Conservation (phyloP, 2,888 invertebrate species). For the Dynastes hyllus region DNA sequence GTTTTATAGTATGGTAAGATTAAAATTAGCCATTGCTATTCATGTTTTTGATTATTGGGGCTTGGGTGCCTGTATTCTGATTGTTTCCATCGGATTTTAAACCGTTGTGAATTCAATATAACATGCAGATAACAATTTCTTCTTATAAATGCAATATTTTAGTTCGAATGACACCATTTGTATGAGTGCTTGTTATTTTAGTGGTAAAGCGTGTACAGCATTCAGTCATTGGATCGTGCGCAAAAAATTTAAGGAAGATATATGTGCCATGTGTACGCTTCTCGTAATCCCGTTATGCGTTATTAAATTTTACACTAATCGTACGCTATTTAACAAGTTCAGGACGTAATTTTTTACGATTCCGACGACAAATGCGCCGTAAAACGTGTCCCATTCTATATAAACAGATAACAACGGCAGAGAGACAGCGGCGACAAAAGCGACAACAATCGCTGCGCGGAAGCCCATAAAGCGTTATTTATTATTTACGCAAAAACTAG, state of each 20-base stretch:
- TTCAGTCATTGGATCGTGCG: too few species aligned
- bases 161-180: not conserved
- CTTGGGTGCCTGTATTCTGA: too few species aligned
- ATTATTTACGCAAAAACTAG: conserved; percentile 53
- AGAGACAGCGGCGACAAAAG: conserved; percentile 34
- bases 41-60: too few species aligned
- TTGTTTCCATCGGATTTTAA: too few species aligned
- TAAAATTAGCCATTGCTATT: too few species aligned
- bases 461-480: conserved; percentile 47
- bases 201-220: too few species aligned
- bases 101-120: too few species aligned
- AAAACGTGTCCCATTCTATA: conserved; percentile 25
- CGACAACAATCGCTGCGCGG: conserved; percentile 39
- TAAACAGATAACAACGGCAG: conserved; percentile 40
- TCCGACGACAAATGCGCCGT: conserved; percentile 35
- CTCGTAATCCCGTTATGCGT: not conserved
- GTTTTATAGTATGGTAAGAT: too few species aligned
- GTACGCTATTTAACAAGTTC: conserved; percentile 22
- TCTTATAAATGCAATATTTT: too few species aligned
- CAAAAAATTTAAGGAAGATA: too few species aligned
- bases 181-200: not conserved
- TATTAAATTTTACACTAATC: conserved; percentile 40
- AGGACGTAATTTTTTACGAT: conserved; percentile 37
- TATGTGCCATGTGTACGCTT: too few species aligned
- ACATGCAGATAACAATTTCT: too few species aligned